Base-by-base conservation (phyloP, 2,888 invertebrate genomes). In the Ceraclea dissimilis region DNA sequence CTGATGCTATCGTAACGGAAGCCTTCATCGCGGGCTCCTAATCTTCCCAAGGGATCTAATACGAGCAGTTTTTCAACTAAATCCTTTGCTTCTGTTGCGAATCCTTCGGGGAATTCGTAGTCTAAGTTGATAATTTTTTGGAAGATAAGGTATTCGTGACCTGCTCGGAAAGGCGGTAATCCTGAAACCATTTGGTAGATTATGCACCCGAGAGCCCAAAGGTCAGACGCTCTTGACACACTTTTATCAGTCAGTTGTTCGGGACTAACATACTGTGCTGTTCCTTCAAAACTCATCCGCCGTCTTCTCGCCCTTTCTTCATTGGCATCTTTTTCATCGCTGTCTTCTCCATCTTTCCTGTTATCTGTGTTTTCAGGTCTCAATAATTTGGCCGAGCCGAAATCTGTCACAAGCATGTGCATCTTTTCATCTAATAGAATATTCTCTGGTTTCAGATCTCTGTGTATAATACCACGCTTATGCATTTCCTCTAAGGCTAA, bases 381-480 rank as follows among this genome's bases (percentile, higher is more conserved):
- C 63, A 93, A 72, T 63, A 94, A 88, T 75, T 93, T 95, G 1
- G 94, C 91, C 52, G 95, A 94, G 49, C 99, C 99, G 73, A 99
- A 99, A 74, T 99, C 99, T 46, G 96, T 93, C 60, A 99, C 89
- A 67, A 93, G 81, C 63, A 97, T 87, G 75, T 99, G 98, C 90
- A 97, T 96, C 65, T 90, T 86, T 70, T 93, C 93, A 73, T 91
- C 92, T 64, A 99, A 76, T 50, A 99, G 79, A 65, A 99, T 93
- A 76, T 99, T 99, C 74, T 99, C 95, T 5, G 99, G 99, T 71
- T 99, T 99, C 65, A 99, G 79, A 74, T 99, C 98, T 58, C 96
- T 85, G 74, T 98, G 98, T 66, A 97, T 88, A 62, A 98, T 89
- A 62, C 88, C 87, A 65, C 90, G 82, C 43, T 83, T 81, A 69